Conservation (phyloP, 2,888 invertebrate genomes). For the Cephus runcator region DNA sequence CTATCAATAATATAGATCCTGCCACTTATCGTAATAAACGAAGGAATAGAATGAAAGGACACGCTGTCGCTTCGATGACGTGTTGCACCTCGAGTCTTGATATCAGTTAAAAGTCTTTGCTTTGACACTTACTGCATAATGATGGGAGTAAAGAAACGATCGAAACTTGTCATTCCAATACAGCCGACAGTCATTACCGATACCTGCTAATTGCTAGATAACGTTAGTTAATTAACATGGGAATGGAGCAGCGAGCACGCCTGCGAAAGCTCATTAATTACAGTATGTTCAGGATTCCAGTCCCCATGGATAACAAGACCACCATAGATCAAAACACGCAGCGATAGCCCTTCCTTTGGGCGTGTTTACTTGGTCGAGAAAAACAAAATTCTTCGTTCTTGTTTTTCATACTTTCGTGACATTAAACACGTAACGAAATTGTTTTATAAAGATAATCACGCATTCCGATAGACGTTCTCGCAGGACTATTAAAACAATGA, state of each 20-base stretch:
- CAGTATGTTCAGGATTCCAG: neutral
- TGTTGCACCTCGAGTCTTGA: neutral
- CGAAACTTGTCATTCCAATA: neutral
- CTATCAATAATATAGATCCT: neutral
- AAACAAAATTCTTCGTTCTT: neutral
- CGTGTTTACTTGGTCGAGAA: neutral
- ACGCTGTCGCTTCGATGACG: neutral
- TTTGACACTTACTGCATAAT: neutral
- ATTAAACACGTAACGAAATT: neutral
- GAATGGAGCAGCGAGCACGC: neutral
- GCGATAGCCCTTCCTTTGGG: neutral
- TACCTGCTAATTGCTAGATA: slow-evolving; percentile 40
- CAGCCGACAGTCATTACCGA: slow-evolving; percentile 31
- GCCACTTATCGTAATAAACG: neutral
- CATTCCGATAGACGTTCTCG: no score
- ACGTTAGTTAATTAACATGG: slow-evolving; percentile 6
- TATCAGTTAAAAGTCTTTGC: neutral
- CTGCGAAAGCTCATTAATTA: neutral
- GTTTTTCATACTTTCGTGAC: neutral
- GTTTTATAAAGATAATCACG: neutral
- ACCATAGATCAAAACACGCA: neutral
- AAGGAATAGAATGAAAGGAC: neutral
- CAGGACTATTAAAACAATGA: no score
- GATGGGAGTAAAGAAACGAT: neutral
- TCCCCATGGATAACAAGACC: neutral